Conservation (phyloP, 2,113 vertebrate species). For the Peromyscus polionotus region DNA sequence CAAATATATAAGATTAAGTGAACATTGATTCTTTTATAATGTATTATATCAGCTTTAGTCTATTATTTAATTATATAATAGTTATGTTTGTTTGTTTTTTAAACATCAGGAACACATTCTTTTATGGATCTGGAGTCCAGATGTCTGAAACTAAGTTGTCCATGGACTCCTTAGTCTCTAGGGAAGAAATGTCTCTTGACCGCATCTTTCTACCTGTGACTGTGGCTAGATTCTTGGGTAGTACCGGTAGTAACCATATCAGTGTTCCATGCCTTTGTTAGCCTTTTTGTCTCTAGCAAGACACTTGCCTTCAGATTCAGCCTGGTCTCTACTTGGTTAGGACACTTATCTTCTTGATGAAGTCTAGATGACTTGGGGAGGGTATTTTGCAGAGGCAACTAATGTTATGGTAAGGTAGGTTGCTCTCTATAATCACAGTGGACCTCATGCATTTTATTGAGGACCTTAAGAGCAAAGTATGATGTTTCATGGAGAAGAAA, state of each 20-base stretch:
- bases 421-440: background rate
- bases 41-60: background rate
- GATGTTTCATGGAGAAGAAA: background rate
- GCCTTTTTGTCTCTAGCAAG: background rate
- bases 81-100: background rate
- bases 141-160: background rate
- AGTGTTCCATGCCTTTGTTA: background rate
- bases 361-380: background rate
- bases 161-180: background rate
- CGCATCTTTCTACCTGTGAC: background rate
- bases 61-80: background rate
- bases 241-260: background rate
- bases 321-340: background rate
- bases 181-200: background rate
- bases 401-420: background rate
- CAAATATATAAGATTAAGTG: background rate
- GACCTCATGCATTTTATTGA: background rate
- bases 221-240: background rate
- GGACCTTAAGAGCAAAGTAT: background rate
- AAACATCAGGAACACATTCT: background rate
- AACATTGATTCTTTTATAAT: background rate
- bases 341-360: background rate
- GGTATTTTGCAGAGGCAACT: conserved; percentile 1
- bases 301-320: background rate
- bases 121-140: background rate